Base-by-base conservation (phyloP, 2,113 vertebrate genomes). In the Panthera tigris region DNA sequence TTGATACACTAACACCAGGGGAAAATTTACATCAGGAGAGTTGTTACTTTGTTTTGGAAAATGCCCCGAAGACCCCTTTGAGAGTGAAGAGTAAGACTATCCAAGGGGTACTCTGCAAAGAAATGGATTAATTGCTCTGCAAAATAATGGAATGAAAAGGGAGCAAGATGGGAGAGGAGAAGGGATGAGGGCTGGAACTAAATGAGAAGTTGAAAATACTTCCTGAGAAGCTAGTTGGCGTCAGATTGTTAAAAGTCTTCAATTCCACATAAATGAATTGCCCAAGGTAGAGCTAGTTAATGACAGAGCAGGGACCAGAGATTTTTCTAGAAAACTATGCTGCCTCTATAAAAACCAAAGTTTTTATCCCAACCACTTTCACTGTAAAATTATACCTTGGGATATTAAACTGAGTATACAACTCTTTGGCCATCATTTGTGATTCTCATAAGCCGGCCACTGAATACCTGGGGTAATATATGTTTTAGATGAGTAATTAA, bases 401-500 rank as follows among this genome's bases (percentile, higher is more conserved):
- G 76, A 93, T 63, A 57, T 69, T 85, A 95, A 61, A 65, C 50
- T 61, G 52, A 95, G 41, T 25, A 18, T 31, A 41, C 1, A 27
- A 15, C 52, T 91, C 39, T 84, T 91, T 93, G 83, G 55, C 33
- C 36, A 91, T 68, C 18, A 27, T 76, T 3, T 94, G 65, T 61
- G 63, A 61, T 31, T 80, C 90, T 94, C 39, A 68, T 45, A 93
- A 91, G n/a, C 36, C 69, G 25, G 14, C 48, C 14, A 48, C 31
- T 50, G 16, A 76, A 29, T 48, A 69, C 61, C 68, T 79, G 36
- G 13, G 5, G 8, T 88, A 69, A 85, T 50, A 31, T 69, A 2
- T 29, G 50, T 94, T 96, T 96, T 66, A 80, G 91, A 61, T 80
- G 55, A 68, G 65, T 65, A 65, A 79, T 93, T 83, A 95, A 84